Percentiles rank a stretch among this genome's conserved stretches.
Evolutionary conservation across 2,888 invertebrate genomes (phyloP).

Genomic region (Drosophila kambysellisi): DNA sequence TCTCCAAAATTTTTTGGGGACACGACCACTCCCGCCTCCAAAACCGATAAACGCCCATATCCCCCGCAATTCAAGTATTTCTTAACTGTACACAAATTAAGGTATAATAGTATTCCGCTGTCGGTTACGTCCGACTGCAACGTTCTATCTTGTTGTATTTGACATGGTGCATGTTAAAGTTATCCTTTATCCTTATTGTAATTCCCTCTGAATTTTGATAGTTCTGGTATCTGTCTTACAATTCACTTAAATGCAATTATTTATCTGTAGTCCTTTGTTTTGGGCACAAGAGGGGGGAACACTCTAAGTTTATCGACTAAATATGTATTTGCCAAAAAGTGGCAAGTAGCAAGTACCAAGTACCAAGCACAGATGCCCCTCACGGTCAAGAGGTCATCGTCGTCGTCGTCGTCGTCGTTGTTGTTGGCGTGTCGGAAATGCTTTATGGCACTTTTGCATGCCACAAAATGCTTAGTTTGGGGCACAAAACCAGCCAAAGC

Average conservation of each 20-base stretch:
- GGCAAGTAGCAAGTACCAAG: neutral
- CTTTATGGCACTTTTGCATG: conserved; percentile 84
- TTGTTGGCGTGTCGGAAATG: conserved; percentile 67
- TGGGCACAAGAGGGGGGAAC: conserved; percentile 14
- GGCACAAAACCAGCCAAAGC: conserved; percentile 45
- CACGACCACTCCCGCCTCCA: too few relatives aligned
- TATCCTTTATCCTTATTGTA: neutral
- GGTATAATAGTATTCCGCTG: too few relatives aligned
- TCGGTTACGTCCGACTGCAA: too few relatives aligned
- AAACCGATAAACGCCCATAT: too few relatives aligned
- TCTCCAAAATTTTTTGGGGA: too few relatives aligned
- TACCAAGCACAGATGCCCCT: conserved; percentile 6
- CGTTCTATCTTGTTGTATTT: too few relatives aligned
- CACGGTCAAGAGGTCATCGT: conserved; percentile 12
- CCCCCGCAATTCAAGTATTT: too few relatives aligned
- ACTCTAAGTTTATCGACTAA: conserved; percentile 28
- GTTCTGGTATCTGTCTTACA: conserved; percentile 14
- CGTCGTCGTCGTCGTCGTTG: neutral
- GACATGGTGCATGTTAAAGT: neutral
- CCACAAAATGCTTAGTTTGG: conserved; percentile 76
- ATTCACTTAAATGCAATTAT: conserved; percentile 48
- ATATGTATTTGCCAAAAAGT: conserved; percentile 13
- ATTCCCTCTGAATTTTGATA: neutral
- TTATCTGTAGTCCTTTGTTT: conserved; percentile 45
- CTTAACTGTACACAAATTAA: too few relatives aligned